These are phyloP conservation scores for Calameuta filiformis DNA, from an alignment of 2,888 invertebrate genomes.

Conservation along the genomic window DNA sequence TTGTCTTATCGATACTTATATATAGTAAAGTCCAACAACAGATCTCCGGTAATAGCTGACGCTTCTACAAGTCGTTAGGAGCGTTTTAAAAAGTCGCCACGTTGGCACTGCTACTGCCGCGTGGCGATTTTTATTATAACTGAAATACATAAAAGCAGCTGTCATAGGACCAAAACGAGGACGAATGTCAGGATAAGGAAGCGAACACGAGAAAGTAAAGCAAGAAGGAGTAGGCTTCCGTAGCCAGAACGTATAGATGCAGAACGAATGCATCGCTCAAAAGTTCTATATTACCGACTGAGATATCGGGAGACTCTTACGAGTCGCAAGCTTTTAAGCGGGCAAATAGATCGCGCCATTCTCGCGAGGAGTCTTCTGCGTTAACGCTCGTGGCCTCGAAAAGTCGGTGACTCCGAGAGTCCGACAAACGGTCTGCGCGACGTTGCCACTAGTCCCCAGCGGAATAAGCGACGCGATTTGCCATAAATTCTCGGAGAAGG, in stretches of 20 bases:
- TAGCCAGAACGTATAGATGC: background rate
- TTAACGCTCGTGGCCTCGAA: conserved; percentile 63
- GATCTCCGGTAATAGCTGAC: background rate
- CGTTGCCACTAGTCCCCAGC: conserved; percentile 45
- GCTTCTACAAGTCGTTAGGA: background rate
- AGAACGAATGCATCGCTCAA: background rate
- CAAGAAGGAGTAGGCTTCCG: background rate
- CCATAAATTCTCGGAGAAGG: conserved; percentile 23
- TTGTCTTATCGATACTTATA: background rate
- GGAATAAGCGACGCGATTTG: conserved; percentile 19
- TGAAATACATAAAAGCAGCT: background rate
- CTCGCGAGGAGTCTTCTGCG: conserved; percentile 49
- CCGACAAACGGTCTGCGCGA: conserved; percentile 45
- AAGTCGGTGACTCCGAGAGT: conserved; percentile 63
- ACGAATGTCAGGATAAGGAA: background rate
- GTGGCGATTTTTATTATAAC: background rate
- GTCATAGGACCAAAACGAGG: background rate
- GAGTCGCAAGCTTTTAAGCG: conserved; percentile 56
- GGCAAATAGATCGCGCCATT: conserved; percentile 64
- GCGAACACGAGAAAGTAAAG: background rate
- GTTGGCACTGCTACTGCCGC: background rate
- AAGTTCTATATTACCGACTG: conserved; percentile 56
- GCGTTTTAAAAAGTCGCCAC: background rate
- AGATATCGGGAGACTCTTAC: conserved; percentile 51
- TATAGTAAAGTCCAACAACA: background rate